These are phyloP conservation scores for Coleophora flavipennella DNA, from an alignment of 2,888 invertebrate genomes.

Conservation along the genomic window DNA sequence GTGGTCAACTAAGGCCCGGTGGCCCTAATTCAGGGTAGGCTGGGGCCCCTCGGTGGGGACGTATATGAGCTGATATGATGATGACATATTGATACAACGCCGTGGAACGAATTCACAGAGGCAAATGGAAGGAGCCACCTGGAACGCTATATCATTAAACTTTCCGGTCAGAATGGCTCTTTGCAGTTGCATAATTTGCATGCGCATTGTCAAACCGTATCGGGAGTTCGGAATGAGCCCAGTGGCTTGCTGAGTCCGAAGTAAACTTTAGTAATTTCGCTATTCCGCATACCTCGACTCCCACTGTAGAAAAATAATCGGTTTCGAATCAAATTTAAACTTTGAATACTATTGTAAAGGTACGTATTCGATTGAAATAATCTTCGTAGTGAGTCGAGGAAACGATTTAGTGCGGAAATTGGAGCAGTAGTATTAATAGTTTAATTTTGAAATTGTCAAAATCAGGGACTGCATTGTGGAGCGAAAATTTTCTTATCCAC, in stretches of 20 bases:
- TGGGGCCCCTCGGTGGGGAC: no score
- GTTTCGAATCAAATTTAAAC: slow-evolving; percentile 2
- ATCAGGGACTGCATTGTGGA: no score
- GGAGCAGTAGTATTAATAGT: slow-evolving; percentile 18
- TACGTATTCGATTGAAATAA: slow-evolving; percentile 19
- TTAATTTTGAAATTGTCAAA: no score
- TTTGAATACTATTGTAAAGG: no score
- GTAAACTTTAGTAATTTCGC: slow-evolving; percentile 52
- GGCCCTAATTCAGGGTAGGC: no score
- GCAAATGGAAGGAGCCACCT: slow-evolving; percentile 4
- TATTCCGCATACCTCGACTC: slow-evolving; percentile 32
- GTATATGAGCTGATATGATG: no score
- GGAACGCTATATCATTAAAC: slow-evolving; percentile 51
- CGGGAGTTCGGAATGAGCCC: slow-evolving; percentile 51
- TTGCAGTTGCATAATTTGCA: slow-evolving; percentile 61
- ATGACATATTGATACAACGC: no score
- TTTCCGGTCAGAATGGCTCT: slow-evolving; percentile 53
- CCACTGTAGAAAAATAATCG: slow-evolving; percentile 26
- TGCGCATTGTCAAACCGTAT: slow-evolving; percentile 68
- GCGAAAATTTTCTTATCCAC: no score
- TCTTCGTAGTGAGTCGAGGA: slow-evolving; percentile 15
- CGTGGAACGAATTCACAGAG: no score
- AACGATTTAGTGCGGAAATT: slow-evolving; percentile 30
- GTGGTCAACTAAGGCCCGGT: no score
- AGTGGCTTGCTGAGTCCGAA: slow-evolving; percentile 43